A percentile compares a stretch with the other conserved stretches of the same genome.
Conservation (phyloP, 2,797 vertebrate genomes). For the Huso huso region DNA sequence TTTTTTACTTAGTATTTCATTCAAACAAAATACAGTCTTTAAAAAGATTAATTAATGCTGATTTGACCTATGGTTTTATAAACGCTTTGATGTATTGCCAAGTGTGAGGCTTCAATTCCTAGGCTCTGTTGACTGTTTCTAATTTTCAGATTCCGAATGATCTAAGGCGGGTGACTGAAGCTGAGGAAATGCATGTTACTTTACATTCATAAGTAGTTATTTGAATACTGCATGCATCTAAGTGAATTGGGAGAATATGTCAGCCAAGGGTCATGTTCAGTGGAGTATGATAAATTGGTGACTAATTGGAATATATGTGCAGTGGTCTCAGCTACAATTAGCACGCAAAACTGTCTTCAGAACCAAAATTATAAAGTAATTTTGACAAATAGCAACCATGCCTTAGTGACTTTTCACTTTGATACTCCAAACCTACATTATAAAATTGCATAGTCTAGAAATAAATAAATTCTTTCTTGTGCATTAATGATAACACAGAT, state of each 20-base stretch:
- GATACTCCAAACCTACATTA: slow-evolving; percentile 46
- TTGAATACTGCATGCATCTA: too few species aligned
- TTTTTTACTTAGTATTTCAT: too few species aligned
- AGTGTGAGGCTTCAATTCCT: slow-evolving; percentile 43
- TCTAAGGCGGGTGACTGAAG: slow-evolving; percentile 38
- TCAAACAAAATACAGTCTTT: too few species aligned
- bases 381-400: slow-evolving; percentile 61
- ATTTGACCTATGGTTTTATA: background rate
- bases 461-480: too few species aligned
- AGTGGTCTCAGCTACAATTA: slow-evolving; percentile 54
- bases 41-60: too few species aligned
- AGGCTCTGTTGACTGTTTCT: slow-evolving; percentile 51
- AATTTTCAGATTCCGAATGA: slow-evolving; percentile 49
- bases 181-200: slow-evolving; percentile 3
- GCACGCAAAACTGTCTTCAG: slow-evolving; percentile 51
- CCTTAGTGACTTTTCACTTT: slow-evolving; percentile 56
- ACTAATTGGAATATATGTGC: slow-evolving; percentile 61
- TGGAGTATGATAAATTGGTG: slow-evolving; percentile 44
- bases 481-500: too few species aligned
- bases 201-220: too few species aligned
- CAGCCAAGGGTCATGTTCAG: slow-evolving; percentile 36
- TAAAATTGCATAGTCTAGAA: slow-evolving; percentile 11
- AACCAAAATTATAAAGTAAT: slow-evolving; percentile 64
- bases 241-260: slow-evolving; percentile 7
- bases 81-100: slow-evolving; percentile 53